Base-by-base conservation (phyloP, 2,113 vertebrate genomes). In the Micromys minutus region DNA sequence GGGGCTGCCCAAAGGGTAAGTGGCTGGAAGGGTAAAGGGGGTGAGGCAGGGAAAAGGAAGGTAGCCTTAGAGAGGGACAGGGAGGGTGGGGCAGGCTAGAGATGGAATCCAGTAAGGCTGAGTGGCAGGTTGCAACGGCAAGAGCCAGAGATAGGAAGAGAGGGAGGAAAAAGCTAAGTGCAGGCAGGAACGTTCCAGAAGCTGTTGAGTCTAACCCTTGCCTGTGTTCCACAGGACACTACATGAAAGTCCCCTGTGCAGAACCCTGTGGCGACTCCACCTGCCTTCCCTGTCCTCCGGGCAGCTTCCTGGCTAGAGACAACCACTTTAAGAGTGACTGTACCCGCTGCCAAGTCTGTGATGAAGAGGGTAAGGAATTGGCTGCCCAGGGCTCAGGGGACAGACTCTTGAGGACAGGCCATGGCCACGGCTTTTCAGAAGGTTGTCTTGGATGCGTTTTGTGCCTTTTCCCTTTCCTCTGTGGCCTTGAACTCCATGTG, bases 351-450 rank as follows among this genome's bases (percentile, higher is more conserved):
- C 98, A 84, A 39, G 97, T 97, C 97, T 99, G 98, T 75, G 96
- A 96, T 98, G 99, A 89, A 79, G 97, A 95, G 94, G 98, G 99
- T 99, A 96, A 95, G 97, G 77, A 61, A 36, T 1, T 36, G 31
- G 3, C 52, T 69, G 24, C 59, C 71, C 11, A 1, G 45, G 21
- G 24, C 36, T 65, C 1, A 0, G 71, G 7, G 50, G 63, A 55
- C 65, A 67, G 65, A 19, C 21, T 72, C 45, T 11, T 57, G 91
- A 91, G 72, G 80, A 34, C 31, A 67, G 24, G 4, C 36, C 13
- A 4, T 2, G 55, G 76, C 79, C 61, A 21, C 72, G 39, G 22
- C 42, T 61, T 89, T 84, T 93, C 69, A 69, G 89, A 61, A 80
- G 21, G 55, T 74, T 42, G 57, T 71, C 42, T 42, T 17, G 26